phyloP scores from a whole-genome alignment of 2,888 invertebrate species.

The Venusia cambrica region DNA sequence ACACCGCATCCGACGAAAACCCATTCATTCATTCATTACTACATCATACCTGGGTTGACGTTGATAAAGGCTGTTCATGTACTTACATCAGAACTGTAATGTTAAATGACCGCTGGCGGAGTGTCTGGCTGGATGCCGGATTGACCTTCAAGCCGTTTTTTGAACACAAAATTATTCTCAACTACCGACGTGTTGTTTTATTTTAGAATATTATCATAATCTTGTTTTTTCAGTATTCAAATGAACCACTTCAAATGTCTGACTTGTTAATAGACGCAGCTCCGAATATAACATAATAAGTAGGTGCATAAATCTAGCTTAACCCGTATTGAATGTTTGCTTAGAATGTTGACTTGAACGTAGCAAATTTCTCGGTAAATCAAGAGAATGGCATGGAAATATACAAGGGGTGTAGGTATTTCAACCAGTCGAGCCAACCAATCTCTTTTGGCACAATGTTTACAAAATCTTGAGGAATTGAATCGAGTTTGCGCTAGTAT shows the following conservation, averaged over 20 bases:
- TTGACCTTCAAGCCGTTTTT: conserved; percentile 32
- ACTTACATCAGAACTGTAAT: conserved; percentile 48
- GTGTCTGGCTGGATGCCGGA: conserved; percentile 23
- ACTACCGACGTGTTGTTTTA: conserved; percentile 24
- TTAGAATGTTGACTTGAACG: conserved; percentile 34
- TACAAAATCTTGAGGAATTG: conserved; percentile 71
- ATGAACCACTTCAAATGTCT: conserved; percentile 9
- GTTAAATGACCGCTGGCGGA: conserved; percentile 32
- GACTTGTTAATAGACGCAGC: conserved; percentile 9
- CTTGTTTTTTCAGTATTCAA: conserved; percentile 16
- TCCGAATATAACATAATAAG: conserved; percentile 9
- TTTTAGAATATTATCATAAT: conserved; percentile 24
- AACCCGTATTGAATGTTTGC: conserved; percentile 30
- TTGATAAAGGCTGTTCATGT: conserved; percentile 44
- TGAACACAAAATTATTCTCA: conserved; percentile 19
- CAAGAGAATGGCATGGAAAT: conserved; percentile 32
- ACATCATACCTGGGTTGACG: conserved; percentile 55
- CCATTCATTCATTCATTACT: conserved; percentile 58
- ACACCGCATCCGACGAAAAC: conserved; percentile 42
- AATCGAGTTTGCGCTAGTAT: conserved; percentile 73
- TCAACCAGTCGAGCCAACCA: conserved; percentile 48
- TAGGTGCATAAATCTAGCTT: conserved; percentile 1
- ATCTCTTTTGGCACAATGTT: conserved; percentile 67
- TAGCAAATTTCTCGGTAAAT: conserved; percentile 33
- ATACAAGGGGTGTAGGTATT: conserved; percentile 33